A percentile compares a stretch with the other conserved stretches of the same genome.
Conservation (phyloP, 1,140 invertebrate genomes). For the Phortica variegata region DNA sequence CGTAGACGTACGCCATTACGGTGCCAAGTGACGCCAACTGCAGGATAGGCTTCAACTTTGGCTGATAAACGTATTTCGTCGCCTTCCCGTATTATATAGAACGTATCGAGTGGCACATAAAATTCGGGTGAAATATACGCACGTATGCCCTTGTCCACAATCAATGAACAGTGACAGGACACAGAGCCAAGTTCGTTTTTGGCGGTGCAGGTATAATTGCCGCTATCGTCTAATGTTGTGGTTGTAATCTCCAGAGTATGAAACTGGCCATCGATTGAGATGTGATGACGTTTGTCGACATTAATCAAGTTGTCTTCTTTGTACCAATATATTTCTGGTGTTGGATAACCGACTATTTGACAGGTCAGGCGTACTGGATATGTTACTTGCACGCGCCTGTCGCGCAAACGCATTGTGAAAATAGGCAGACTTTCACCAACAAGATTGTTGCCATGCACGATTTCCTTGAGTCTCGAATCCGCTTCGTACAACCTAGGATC, state of each 20-base stretch:
- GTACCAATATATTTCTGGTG: conserved; percentile 74
- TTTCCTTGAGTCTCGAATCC: conserved; percentile 71
- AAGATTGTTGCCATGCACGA: conserved; percentile 38
- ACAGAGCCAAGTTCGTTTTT: conserved; percentile 81
- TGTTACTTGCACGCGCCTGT: conserved; percentile 76
- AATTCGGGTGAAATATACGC: conserved; percentile 80
- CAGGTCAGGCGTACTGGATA: conserved; percentile 85
- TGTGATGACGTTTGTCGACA: conserved; percentile 57
- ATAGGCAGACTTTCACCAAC: conserved; percentile 66
- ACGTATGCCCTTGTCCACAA: conserved; percentile 82
- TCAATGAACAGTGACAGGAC: conserved; percentile 75
- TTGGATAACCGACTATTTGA: conserved; percentile 76
- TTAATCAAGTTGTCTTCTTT: conserved; percentile 69
- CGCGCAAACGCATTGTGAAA: conserved; percentile 84
- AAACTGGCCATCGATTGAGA: conserved; percentile 62
- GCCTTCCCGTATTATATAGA: conserved; percentile 62
- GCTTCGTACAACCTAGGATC: conserved; percentile 72
- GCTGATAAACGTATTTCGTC: conserved; percentile 69
- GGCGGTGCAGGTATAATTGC: conserved; percentile 77
- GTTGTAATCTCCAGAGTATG: conserved; percentile 81
- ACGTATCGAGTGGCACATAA: conserved; percentile 66
- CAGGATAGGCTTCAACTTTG: conserved; percentile 77
- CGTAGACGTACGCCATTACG: conserved; percentile 70
- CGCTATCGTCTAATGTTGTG: conserved; percentile 76
- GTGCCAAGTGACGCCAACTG: conserved; percentile 79